A percentile compares a stretch with the other conserved stretches of the same genome.
These are phyloP conservation scores for Phyllotreta striolata DNA, from an alignment of 2,888 invertebrate genomes.

Conservation along the genomic window DNA sequence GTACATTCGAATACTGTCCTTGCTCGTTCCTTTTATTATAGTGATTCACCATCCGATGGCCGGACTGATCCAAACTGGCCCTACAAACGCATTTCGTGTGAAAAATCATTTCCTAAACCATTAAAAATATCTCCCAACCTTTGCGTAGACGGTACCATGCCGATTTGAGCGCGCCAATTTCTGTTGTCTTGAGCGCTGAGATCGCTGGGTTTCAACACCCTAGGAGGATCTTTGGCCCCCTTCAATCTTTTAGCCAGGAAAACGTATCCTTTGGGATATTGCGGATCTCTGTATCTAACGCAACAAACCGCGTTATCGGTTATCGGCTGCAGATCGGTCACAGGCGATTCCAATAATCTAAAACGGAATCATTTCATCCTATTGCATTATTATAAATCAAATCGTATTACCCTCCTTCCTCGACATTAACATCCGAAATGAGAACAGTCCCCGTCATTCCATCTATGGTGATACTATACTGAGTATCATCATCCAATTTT, in stretches of 20 bases:
- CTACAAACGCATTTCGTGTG: no score
- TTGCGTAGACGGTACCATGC: constrained; percentile 62
- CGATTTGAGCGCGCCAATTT: constrained; percentile 81
- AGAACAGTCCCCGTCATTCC: constrained; percentile 87
- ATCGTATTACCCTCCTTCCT: constrained; percentile 68
- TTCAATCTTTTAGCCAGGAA: constrained; percentile 78
- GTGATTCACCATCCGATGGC: neutral
- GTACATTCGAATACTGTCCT: no score
- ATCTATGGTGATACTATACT: constrained; percentile 73
- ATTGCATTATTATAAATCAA: neutral
- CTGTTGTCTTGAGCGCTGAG: constrained; percentile 70
- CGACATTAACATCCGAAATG: constrained; percentile 74
- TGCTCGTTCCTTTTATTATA: neutral
- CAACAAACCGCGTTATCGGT: constrained; percentile 69
- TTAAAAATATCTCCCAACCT: constrained; percentile 48
- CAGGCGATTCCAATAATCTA: constrained; percentile 72
- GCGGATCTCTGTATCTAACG: constrained; percentile 81
- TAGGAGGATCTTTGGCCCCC: constrained; percentile 74
- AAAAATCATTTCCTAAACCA: no score
- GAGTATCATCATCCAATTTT: constrained; percentile 61
- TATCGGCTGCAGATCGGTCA: constrained; percentile 72
- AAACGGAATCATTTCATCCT: no score
- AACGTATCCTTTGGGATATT: constrained; percentile 74
- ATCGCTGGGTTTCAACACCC: constrained; percentile 82
- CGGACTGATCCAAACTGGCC: no score